phyloP scores from a whole-genome alignment of 2,888 invertebrate species.

The Tiliacea aurago region DNA sequence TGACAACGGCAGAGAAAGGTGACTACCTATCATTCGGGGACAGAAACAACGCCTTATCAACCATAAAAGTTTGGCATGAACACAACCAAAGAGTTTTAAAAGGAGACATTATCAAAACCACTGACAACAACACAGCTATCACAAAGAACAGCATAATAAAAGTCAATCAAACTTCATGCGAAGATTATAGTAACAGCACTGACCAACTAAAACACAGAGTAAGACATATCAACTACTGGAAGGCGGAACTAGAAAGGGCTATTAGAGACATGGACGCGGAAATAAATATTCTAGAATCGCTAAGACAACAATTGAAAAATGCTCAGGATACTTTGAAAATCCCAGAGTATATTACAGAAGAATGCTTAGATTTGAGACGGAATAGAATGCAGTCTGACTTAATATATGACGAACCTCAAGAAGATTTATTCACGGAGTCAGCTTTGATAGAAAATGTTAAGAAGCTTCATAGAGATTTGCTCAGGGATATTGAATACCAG shows the following conservation, averaged over 20 bases:
- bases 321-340: constrained; percentile 82
- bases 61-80: constrained; percentile 82
- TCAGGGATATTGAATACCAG: constrained; percentile 93
- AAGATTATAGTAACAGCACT: constrained; percentile 83
- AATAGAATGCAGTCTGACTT: constrained; percentile 93
- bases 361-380: constrained; percentile 93
- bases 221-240: constrained; percentile 87
- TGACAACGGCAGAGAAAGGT: constrained; percentile 79
- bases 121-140: constrained; percentile 83
- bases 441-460: constrained; percentile 93
- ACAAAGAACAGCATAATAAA: constrained; percentile 87
- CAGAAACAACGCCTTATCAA: constrained; percentile 77
- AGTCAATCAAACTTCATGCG: constrained; percentile 85
- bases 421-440: constrained; percentile 93
- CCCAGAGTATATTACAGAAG: constrained; percentile 89
- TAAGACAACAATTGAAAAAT: constrained; percentile 86
- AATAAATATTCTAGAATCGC: constrained; percentile 80
- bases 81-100: constrained; percentile 82
- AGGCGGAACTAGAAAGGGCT: constrained; percentile 84
- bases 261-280: constrained; percentile 85
- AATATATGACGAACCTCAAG: constrained; percentile 94
- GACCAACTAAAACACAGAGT: constrained; percentile 83
- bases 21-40: constrained; percentile 83
- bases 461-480: constrained; percentile 91
- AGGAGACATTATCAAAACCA: constrained; percentile 85